Evolutionary conservation across 23 tunicate species (phyloP).

Genomic region (Oikopleura albicans): DNA sequence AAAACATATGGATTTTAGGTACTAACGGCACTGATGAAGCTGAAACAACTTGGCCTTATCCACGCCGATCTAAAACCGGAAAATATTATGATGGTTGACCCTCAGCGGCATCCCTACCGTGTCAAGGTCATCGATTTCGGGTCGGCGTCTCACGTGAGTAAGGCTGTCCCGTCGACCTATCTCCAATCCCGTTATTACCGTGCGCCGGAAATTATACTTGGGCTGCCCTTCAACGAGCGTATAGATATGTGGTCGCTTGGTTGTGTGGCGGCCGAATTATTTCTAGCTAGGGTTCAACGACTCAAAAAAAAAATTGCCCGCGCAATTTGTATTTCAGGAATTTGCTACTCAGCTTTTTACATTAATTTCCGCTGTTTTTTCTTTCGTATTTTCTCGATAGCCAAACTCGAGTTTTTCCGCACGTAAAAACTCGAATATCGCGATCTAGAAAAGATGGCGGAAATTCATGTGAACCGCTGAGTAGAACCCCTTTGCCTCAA

Average conservation of each 20-base stretch:
- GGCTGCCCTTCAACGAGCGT: slow-evolving; percentile 61
- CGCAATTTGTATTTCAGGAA: too few relatives aligned
- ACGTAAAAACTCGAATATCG: too few relatives aligned
- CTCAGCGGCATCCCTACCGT: slow-evolving; percentile 56
- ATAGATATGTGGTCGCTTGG: slow-evolving; percentile 99
- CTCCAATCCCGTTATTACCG: slow-evolving; percentile 76
- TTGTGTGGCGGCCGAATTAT: slow-evolving; percentile 82
- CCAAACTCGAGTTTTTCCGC: too few relatives aligned
- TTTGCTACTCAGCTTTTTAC: too few relatives aligned
- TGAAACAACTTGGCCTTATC: slow-evolving; percentile 83
- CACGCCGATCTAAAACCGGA: slow-evolving; percentile 99
- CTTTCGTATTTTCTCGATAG: too few relatives aligned
- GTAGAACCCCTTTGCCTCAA: too few relatives aligned
- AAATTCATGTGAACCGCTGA: too few relatives aligned
- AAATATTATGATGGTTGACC: slow-evolving; percentile 95
- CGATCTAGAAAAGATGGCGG: too few relatives aligned
- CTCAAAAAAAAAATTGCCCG: too few relatives aligned
- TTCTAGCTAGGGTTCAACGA: too few relatives aligned
- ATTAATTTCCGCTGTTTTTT: too few relatives aligned
- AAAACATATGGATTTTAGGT: slow-evolving; percentile 41
- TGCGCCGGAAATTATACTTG: slow-evolving; percentile 89
- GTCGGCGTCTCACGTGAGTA: slow-evolving; percentile 69
- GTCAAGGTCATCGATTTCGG: slow-evolving; percentile 98
- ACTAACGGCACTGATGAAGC: slow-evolving; percentile 65
- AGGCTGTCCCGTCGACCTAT: slow-evolving; percentile 69